phyloP scores from a whole-genome alignment of 2,888 invertebrate genomes.

The Drosophila fungiperda region DNA sequence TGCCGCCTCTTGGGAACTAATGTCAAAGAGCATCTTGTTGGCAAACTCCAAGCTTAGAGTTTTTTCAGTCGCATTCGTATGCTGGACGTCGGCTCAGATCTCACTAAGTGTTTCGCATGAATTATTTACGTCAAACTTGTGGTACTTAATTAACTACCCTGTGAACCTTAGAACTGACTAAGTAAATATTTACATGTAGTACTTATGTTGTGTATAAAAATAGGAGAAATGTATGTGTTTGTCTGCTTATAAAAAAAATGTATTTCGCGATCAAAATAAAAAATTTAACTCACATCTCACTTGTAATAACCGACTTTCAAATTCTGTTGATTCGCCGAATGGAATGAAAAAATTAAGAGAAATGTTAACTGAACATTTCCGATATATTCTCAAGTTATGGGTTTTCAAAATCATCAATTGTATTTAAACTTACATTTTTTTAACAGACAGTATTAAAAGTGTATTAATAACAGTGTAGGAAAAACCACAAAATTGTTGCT shows the following conservation, averaged over 20 bases:
- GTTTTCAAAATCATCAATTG: too few species aligned
- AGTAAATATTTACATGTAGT: not conserved
- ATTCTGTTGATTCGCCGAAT: not conserved
- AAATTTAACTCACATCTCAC: not conserved
- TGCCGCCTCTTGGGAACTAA: constrained; percentile 56
- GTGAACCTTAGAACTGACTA: constrained; percentile 4
- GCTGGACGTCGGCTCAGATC: constrained; percentile 61
- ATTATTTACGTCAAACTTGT: constrained; percentile 30
- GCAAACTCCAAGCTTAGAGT: constrained; percentile 60
- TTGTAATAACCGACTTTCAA: constrained; percentile 12
- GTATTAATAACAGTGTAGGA: too few species aligned
- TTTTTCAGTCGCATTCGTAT: not conserved
- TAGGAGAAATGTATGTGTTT: too few species aligned
- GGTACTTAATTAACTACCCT: constrained; percentile 18
- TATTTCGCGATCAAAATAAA: not conserved
- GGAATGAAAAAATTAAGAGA: not conserved
- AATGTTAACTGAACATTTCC: too few species aligned
- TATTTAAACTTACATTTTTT: too few species aligned
- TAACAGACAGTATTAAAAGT: too few species aligned
- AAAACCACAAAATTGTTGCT: too few species aligned
- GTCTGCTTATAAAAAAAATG: not conserved
- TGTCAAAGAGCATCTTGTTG: constrained; percentile 53
- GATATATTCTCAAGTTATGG: too few species aligned
- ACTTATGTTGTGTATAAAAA: not conserved
- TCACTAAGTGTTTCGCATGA: constrained; percentile 33